Conservation (phyloP, 2,113 vertebrate species). For the Tupaia tana region DNA sequence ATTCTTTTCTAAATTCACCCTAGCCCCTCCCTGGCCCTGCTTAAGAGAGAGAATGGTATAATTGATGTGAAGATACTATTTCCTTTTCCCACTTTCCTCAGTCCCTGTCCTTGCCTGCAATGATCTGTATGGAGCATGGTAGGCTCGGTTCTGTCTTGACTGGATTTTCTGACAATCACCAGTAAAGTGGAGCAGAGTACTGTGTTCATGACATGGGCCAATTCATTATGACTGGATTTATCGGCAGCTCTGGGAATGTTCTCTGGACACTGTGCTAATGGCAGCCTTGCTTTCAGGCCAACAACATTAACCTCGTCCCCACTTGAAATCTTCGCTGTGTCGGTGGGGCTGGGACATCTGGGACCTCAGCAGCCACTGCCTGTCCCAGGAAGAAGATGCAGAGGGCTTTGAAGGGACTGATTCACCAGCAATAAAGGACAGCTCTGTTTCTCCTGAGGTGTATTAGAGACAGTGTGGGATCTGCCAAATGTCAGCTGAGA, state of each 20-base stretch:
- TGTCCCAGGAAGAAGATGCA: neutral
- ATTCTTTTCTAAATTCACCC: neutral
- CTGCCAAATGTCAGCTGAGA: no score
- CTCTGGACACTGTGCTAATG: neutral
- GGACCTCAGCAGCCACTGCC: no score
- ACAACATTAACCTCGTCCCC: neutral
- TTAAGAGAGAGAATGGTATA: constrained; percentile 28
- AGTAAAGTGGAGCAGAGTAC: constrained; percentile 10
- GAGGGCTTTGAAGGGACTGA: neutral
- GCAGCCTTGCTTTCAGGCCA: neutral
- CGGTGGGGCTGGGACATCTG: neutral
- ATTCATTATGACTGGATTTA: constrained; percentile 53
- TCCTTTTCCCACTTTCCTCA: constrained; percentile 45
- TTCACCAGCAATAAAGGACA: neutral
- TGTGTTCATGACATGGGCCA: neutral
- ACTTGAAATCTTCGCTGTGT: neutral
- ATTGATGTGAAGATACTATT: constrained; percentile 60
- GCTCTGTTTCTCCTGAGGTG: neutral
- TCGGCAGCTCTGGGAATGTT: neutral
- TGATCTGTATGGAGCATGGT: constrained; percentile 3
- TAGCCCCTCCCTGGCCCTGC: neutral
- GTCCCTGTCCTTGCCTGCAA: neutral
- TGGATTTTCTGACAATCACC: constrained; percentile 61
- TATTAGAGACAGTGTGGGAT: neutral
- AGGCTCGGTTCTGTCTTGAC: constrained; percentile 41